phyloP scores from a whole-genome alignment of 1,140 invertebrate species.

The Cydia pomonella region DNA sequence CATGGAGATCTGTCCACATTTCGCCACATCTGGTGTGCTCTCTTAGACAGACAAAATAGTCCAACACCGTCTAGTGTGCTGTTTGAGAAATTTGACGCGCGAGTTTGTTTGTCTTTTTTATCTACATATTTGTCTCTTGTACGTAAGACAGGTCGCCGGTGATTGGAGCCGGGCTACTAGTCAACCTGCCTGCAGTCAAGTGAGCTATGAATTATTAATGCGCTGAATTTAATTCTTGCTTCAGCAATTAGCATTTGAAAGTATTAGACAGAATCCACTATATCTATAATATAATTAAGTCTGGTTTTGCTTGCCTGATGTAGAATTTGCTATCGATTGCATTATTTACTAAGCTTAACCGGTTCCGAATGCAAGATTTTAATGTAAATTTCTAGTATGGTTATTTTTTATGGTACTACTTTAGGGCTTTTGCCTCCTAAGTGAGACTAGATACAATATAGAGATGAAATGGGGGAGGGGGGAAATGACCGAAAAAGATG shows the following conservation, averaged over 20 bases:
- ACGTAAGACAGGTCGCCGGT: background rate
- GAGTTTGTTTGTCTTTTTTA: background rate
- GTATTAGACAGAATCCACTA: background rate
- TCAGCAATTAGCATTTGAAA: conserved; percentile 19
- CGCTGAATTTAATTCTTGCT: conserved; percentile 18
- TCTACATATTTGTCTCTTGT: background rate
- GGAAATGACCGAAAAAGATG: no score
- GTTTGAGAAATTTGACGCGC: no score
- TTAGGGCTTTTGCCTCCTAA: no score
- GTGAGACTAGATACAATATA: no score
- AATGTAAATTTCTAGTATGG: no score
- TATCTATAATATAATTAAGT: background rate
- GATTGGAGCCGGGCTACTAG: conserved; percentile 1
- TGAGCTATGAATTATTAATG: conserved; percentile 30
- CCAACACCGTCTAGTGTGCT: no score
- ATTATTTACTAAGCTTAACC: background rate
- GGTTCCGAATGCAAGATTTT: no score
- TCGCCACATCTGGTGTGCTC: no score
- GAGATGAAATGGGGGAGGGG: no score
- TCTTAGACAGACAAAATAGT: no score
- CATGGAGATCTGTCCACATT: no score
- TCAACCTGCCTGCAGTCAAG: background rate
- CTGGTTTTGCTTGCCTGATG: background rate
- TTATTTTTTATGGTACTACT: no score
- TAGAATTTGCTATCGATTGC: background rate